phyloP scores from a whole-genome alignment of 2,888 invertebrate species.

The Melanostoma mellinum region DNA sequence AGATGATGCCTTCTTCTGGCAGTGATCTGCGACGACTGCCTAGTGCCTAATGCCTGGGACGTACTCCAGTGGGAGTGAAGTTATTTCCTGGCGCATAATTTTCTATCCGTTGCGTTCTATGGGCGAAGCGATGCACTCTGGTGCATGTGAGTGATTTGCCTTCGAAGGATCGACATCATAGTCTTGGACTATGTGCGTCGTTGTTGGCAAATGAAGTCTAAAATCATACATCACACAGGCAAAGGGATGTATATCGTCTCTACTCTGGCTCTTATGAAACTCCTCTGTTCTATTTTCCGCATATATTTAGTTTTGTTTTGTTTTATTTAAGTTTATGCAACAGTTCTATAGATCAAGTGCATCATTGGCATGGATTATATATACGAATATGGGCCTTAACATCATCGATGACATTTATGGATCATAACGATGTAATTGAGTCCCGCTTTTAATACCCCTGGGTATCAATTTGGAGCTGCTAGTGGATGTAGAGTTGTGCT shows the following conservation, averaged over 20 bases:
- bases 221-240: slow-evolving; percentile 66
- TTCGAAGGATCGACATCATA: slow-evolving; percentile 22
- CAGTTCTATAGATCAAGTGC: slow-evolving; percentile 63
- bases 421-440: slow-evolving; percentile 79
- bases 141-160: slow-evolving; percentile 63
- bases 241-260: slow-evolving; percentile 42
- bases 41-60: slow-evolving; percentile 21
- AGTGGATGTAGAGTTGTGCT: slow-evolving; percentile 15
- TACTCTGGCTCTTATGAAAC: not conserved
- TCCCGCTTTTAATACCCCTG: slow-evolving; percentile 76
- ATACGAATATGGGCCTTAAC: slow-evolving; percentile 52
- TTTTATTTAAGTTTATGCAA: slow-evolving; percentile 11
- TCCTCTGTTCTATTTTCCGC: slow-evolving; percentile 26
- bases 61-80: slow-evolving; percentile 70
- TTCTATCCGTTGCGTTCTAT: slow-evolving; percentile 57
- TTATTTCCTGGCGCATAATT: slow-evolving; percentile 70
- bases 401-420: slow-evolving; percentile 81
- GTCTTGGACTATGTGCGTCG: not conserved
- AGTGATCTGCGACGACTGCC: slow-evolving; percentile 45
- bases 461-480: slow-evolving; percentile 80
- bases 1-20: slow-evolving; percentile 50
- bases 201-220: slow-evolving; percentile 64
- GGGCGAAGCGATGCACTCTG: not conserved
- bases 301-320: slow-evolving; percentile 14
- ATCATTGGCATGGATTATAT: slow-evolving; percentile 23